A percentile compares a stretch with the other conserved stretches of the same genome.
Evolutionary conservation across 2,888 invertebrate genomes (phyloP).

Genomic region (Sinhomidia bicolor): DNA sequence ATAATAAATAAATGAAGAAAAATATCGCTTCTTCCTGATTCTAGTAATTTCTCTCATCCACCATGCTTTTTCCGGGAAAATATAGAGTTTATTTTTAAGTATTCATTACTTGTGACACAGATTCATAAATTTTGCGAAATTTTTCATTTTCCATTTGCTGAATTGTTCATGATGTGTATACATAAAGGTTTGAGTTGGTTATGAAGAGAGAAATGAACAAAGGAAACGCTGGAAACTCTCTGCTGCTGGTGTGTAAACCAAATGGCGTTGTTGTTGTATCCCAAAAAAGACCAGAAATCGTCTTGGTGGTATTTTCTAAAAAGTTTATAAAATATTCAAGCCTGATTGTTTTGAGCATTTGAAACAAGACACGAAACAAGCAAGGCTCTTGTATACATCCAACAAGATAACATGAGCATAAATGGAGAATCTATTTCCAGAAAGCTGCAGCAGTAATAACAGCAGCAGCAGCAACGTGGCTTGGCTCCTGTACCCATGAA

Average conservation of each 20-base stretch:
- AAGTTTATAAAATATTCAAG: conserved; percentile 20
- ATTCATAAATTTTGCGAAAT: too few relatives aligned
- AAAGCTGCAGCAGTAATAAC: too few relatives aligned
- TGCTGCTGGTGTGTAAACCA: too few relatives aligned
- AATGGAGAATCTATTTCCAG: too few relatives aligned
- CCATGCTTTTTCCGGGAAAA: too few relatives aligned
- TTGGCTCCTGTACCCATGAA: neutral
- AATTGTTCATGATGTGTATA: too few relatives aligned
- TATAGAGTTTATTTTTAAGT: too few relatives aligned
- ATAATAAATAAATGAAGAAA: neutral
- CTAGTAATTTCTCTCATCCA: neutral
- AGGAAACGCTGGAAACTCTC: too few relatives aligned
- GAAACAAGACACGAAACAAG: neutral
- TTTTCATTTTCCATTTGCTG: too few relatives aligned
- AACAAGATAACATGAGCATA: neutral
- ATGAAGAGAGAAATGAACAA: neutral
- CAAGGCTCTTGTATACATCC: neutral
- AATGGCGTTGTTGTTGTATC: neutral
- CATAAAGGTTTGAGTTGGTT: too few relatives aligned
- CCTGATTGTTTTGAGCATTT: neutral
- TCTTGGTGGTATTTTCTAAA: neutral
- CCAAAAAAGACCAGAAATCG: neutral
- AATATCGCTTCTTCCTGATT: neutral
- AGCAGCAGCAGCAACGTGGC: too few relatives aligned
- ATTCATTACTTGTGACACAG: too few relatives aligned